Evolutionary conservation across 2,797 vertebrate genomes (phyloP).

Genomic region (Catharus ustulatus): DNA sequence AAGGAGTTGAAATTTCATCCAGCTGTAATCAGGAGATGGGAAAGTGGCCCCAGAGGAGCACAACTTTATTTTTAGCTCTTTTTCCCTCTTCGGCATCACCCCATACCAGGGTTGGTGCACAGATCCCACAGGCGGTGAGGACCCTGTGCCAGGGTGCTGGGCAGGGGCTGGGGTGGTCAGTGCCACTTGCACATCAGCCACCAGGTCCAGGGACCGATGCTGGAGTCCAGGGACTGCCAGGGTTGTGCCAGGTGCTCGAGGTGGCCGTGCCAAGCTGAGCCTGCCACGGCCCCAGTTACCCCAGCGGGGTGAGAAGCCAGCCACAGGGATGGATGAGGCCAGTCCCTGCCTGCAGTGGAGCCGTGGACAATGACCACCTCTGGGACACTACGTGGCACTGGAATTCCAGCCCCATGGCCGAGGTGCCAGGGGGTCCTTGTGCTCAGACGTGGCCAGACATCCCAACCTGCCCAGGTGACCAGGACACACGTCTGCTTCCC

Average conservation of each 20-base stretch:
- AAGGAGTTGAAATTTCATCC: constrained; percentile 65
- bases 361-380: background rate
- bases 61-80: constrained; percentile 52
- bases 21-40: constrained; percentile 37
- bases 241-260: background rate
- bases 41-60: background rate
- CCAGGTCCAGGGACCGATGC: background rate
- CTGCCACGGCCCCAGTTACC: background rate
- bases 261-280: background rate
- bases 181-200: background rate
- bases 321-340: background rate
- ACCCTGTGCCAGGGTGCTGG: background rate
- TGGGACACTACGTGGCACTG: constrained; percentile 3
- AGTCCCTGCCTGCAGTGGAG: background rate
- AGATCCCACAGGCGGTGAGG: background rate
- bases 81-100: accelerated
- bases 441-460: background rate
- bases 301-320: accelerated
- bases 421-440: background rate
- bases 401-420: background rate
- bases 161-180: accelerated
- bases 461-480: background rate
- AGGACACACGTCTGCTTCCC: background rate
- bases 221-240: background rate
- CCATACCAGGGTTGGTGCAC: accelerated